Evolutionary conservation across 2,888 invertebrate species (phyloP).

Genomic region (Coleophora deauratella): DNA sequence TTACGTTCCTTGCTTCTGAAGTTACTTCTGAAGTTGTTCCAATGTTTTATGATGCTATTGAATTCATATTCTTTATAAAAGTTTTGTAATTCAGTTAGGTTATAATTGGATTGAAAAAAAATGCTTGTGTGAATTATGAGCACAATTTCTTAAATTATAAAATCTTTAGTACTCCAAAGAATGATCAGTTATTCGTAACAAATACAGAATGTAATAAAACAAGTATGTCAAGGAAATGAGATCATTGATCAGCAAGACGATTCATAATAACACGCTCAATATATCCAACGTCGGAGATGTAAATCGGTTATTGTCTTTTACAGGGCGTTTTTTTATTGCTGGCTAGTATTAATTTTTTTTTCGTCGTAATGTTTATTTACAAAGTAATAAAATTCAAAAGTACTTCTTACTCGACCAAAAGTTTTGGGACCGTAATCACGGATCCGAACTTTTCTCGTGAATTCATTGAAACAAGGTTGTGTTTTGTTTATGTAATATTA

Average conservation of each 20-base stretch:
- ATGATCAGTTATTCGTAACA: too few relatives aligned
- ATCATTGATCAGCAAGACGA: conserved; percentile 29
- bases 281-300: conserved; percentile 6
- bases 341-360: too few relatives aligned
- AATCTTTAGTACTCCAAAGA: too few relatives aligned
- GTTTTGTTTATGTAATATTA: too few relatives aligned
- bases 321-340: conserved; percentile 5
- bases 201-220: too few relatives aligned
- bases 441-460: conserved; percentile 16
- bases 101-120: too few relatives aligned
- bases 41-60: too few relatives aligned
- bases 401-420: conserved; percentile 10
- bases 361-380: too few relatives aligned
- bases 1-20: conserved; percentile 27
- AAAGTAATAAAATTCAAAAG: not conserved
- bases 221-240: conserved; percentile 9
- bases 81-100: too few relatives aligned
- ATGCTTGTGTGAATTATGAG: too few relatives aligned
- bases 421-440: conserved; percentile 17
- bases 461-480: not conserved
- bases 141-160: too few relatives aligned
- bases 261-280: conserved; percentile 26
- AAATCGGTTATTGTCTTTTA: conserved; percentile 30
- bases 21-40: not conserved
- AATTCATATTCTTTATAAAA: too few relatives aligned